These are phyloP conservation scores for Malacosoma neustria DNA, from an alignment of 2,888 invertebrate species.

Conservation along the genomic window DNA sequence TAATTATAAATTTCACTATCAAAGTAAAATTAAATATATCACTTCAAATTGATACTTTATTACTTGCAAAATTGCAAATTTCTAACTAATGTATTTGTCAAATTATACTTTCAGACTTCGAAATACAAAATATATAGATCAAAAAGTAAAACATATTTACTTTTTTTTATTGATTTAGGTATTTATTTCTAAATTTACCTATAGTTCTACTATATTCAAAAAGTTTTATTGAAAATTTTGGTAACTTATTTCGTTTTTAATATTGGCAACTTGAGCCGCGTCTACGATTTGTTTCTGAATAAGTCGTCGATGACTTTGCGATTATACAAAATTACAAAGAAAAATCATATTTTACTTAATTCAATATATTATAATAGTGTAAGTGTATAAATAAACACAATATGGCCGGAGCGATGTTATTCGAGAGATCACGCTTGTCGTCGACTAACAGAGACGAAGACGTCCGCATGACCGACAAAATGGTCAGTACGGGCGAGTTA, in stretches of 20 bases:
- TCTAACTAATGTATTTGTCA: no score
- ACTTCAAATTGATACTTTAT: no score
- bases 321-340: conserved; percentile 72
- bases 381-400: conserved; percentile 68
- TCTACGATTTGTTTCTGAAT: conserved; percentile 71
- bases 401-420: conserved; percentile 94
- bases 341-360: conserved; percentile 57
- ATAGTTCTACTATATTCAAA: no score
- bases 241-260: no score
- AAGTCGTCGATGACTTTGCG: conserved; percentile 74
- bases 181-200: conserved; percentile 11
- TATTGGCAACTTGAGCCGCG: conserved; percentile 53
- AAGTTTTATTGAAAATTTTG: no score
- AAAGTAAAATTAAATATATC: no score
- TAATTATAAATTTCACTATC: no score
- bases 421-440: conserved; percentile 87
- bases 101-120: no score
- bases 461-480: conserved; percentile 83
- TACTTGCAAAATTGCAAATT: no score
- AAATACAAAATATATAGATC: no score
- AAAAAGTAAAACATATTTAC: no score
- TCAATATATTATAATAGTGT: conserved; percentile 52
- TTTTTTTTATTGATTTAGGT: conserved; percentile 5
- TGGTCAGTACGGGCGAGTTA: conserved; percentile 84
- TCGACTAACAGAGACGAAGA: conserved; percentile 84